These are phyloP conservation scores for Channa maculata DNA, from an alignment of 2,113 vertebrate genomes.

Conservation along the genomic window DNA sequence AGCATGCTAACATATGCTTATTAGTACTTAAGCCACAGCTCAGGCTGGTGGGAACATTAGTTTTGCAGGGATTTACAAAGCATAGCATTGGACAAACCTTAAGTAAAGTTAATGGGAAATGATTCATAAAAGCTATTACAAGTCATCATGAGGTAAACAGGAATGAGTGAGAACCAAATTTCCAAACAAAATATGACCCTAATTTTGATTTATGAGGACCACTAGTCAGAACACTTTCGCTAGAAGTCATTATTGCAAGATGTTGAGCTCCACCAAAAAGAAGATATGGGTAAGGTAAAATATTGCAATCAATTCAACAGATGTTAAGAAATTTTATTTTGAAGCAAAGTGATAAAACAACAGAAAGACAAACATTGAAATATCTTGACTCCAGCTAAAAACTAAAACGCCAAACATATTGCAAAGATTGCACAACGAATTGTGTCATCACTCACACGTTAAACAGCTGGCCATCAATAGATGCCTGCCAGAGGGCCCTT, in stretches of 20 bases:
- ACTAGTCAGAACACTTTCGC: too few relatives aligned
- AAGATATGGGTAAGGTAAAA: not conserved
- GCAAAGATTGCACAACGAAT: constrained; percentile 27
- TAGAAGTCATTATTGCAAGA: too few relatives aligned
- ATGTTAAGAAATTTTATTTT: constrained; percentile 7
- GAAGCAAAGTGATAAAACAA: not conserved
- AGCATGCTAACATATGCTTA: not conserved
- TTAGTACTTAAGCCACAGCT: not conserved
- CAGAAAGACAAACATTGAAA: not conserved
- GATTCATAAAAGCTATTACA: not conserved
- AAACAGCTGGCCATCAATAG: constrained; percentile 53
- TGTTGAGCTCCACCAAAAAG: too few relatives aligned
- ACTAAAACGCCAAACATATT: constrained; percentile 33
- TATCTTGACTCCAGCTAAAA: not conserved
- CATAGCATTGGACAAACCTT: too few relatives aligned
- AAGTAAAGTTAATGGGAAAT: not conserved
- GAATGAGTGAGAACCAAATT: not conserved
- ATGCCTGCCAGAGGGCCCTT: constrained; percentile 42
- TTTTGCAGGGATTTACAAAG: too few relatives aligned
- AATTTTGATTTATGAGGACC: too few relatives aligned
- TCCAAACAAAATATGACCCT: not conserved
- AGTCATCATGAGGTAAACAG: not conserved
- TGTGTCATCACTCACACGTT: constrained; percentile 33
- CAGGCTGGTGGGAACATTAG: not conserved
- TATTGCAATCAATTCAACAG: constrained; percentile 8